Base-by-base conservation (phyloP, 1,140 invertebrate species). In the Drosophila ambigua region DNA sequence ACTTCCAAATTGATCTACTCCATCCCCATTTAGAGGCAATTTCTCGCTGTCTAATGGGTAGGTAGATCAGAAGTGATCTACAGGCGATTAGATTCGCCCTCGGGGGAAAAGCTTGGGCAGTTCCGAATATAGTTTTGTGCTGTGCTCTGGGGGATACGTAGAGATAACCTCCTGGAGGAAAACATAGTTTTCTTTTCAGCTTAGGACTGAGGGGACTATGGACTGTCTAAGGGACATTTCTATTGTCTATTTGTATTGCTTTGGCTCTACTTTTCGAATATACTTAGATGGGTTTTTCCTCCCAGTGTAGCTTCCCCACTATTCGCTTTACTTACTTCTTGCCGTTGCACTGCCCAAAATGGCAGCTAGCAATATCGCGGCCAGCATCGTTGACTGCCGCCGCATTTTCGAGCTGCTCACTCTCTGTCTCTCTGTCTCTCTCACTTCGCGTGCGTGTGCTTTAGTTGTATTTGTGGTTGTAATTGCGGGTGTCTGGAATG, bases 331-430 rank as follows among this genome's bases (percentile, higher is more conserved):
- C 90, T 91, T 81, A 91, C 90, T 65, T 72, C 61, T 61, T 71
- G 77, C 79, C 53, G 71, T 76, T 77, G 79, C 55, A 57, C 74
- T 76, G 75, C 84, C 74, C 67, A 91, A 64, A 65, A 82, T 59
- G 58, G 79, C 82, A 68, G 81, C 79, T 49, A 90, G 41, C 52
- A 91, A 60, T 76, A 91, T 64, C 87, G 90, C 87, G 90, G 90
- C 82, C 82, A 91, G 85, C 84, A 85, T 88, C 63, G 72, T 84
- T 76, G 75, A 78, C 77, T 81, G 90, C 82, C 90, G 90, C 75
- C 90, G 62, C 90, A 91, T 91, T 74, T 81, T 84, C 13, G 46
- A 39, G 35, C 35, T 67, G 53, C 66, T 65, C 2, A 31, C 31
- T 31, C 54, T 49, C 43, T 62, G 45, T 62, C 65, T 77, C 61